A percentile compares a stretch with the other conserved stretches of the same genome.
phyloP scores from a whole-genome alignment of 2,888 invertebrate species.

The Eupeodes luniger region DNA sequence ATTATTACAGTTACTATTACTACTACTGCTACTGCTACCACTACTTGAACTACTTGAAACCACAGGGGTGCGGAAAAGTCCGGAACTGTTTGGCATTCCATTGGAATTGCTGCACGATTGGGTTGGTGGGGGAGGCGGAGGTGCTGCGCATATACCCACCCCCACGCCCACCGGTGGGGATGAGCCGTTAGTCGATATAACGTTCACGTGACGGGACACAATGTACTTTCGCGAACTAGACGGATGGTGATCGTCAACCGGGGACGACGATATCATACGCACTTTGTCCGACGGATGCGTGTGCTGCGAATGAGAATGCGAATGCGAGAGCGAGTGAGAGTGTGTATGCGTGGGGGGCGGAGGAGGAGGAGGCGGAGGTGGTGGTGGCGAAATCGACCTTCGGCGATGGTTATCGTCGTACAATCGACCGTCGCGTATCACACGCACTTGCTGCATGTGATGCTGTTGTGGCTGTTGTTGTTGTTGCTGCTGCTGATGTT shows the following conservation, averaged over 20 bases:
- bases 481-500: constrained; percentile 76
- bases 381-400: constrained; percentile 67
- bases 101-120: constrained; percentile 72
- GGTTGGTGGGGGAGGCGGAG: constrained; percentile 58
- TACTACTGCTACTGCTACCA: constrained; percentile 77
- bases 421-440: constrained; percentile 83
- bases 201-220: constrained; percentile 82
- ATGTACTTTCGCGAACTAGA: constrained; percentile 81
- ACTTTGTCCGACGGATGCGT: constrained; percentile 67
- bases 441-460: constrained; percentile 82
- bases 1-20: constrained; percentile 78
- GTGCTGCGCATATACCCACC: constrained; percentile 52
- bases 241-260: constrained; percentile 77
- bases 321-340: constrained; percentile 22
- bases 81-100: constrained; percentile 69
- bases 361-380: constrained; percentile 63
- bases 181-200: constrained; percentile 81
- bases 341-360: constrained; percentile 69
- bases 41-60: constrained; percentile 81
- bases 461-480: constrained; percentile 69
- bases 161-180: constrained; percentile 77
- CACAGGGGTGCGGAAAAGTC: constrained; percentile 82
- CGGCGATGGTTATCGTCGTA: constrained; percentile 80
- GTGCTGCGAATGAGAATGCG: constrained; percentile 56
- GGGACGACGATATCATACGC: constrained; percentile 63